These are phyloP conservation scores for Dinomys branickii DNA, from an alignment of 2,113 vertebrate species.

Conservation along the genomic window DNA sequence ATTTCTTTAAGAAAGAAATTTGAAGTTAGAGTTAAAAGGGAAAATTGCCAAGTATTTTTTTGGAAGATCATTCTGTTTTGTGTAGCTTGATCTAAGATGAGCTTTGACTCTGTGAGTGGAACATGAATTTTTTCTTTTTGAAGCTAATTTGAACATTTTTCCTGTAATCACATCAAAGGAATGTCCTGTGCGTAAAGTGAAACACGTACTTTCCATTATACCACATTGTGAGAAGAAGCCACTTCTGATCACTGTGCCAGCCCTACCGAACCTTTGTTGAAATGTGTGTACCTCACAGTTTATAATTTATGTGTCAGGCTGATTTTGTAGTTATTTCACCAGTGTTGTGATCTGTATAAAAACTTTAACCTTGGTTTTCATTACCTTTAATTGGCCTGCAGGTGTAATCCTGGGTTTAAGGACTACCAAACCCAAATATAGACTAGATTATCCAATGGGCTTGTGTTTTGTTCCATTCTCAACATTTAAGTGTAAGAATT, in stretches of 20 bases:
- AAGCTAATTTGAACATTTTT: slow-evolving; percentile 59
- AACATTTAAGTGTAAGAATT: slow-evolving; percentile 80
- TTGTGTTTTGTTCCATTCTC: slow-evolving; percentile 72
- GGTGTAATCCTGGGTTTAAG: slow-evolving; percentile 72
- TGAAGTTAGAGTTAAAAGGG: slow-evolving; percentile 59
- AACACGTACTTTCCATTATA: slow-evolving; percentile 71
- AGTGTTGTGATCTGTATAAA: slow-evolving; percentile 79
- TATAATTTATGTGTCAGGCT: slow-evolving; percentile 61
- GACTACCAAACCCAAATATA: slow-evolving; percentile 63
- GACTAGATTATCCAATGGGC: slow-evolving; percentile 69
- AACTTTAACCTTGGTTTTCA: slow-evolving; percentile 79
- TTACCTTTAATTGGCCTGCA: slow-evolving; percentile 77
- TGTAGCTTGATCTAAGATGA: slow-evolving; percentile 83
- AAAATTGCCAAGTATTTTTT: slow-evolving; percentile 80
- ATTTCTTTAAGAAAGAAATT: slow-evolving; percentile 68
- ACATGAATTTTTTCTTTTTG: slow-evolving; percentile 61
- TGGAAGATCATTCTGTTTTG: slow-evolving; percentile 77
- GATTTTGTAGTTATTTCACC: slow-evolving; percentile 79
- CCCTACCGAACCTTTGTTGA: slow-evolving; percentile 72
- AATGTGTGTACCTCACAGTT: slow-evolving; percentile 76
- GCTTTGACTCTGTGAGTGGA: slow-evolving; percentile 69
- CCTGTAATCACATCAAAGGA: slow-evolving; percentile 72
- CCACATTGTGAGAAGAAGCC: slow-evolving; percentile 69
- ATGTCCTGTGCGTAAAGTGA: slow-evolving; percentile 78
- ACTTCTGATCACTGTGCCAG: slow-evolving; percentile 51